A percentile compares a stretch with the other conserved stretches of the same genome.
phyloP scores from a whole-genome alignment of 2,797 vertebrate genomes.

The Pangasius djambal region DNA sequence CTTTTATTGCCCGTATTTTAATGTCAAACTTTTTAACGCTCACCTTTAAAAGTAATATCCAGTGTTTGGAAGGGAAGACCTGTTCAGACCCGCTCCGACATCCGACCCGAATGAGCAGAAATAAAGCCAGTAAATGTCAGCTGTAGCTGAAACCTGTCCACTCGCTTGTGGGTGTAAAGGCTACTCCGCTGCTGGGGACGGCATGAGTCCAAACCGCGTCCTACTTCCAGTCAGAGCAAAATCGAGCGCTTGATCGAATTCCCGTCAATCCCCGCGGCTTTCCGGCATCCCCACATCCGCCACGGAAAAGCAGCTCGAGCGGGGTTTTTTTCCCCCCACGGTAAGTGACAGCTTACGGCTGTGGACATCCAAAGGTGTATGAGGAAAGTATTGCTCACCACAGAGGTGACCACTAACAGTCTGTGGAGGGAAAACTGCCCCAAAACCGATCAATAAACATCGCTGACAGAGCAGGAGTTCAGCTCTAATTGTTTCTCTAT shows the following conservation, averaged over 20 bases:
- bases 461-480: slow-evolving; percentile 37
- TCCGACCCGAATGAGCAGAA: slow-evolving; percentile 60
- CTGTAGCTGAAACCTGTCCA: background rate
- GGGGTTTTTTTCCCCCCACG: background rate
- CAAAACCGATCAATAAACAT: slow-evolving; percentile 43
- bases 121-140: slow-evolving; percentile 38
- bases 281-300: slow-evolving; percentile 38
- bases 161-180: slow-evolving; percentile 12
- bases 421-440: background rate
- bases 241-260: slow-evolving; percentile 54
- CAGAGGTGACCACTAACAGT: slow-evolving; percentile 13
- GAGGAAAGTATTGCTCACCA: background rate
- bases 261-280: background rate
- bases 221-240: slow-evolving; percentile 42
- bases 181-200: background rate
- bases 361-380: slow-evolving; percentile 6
- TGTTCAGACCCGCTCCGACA: slow-evolving; percentile 52
- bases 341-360: background rate
- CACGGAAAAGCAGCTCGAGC: background rate
- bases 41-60: slow-evolving; percentile 63
- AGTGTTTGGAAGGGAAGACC: slow-evolving; percentile 44
- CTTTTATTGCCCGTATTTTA: background rate
- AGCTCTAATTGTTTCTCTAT: slow-evolving; percentile 13
- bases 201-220: slow-evolving; percentile 53
- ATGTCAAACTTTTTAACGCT: slow-evolving; percentile 22